These are phyloP conservation scores for Caenorhabditis sp. DNA, from an alignment of 2,888 invertebrate genomes.

Conservation along the genomic window DNA sequence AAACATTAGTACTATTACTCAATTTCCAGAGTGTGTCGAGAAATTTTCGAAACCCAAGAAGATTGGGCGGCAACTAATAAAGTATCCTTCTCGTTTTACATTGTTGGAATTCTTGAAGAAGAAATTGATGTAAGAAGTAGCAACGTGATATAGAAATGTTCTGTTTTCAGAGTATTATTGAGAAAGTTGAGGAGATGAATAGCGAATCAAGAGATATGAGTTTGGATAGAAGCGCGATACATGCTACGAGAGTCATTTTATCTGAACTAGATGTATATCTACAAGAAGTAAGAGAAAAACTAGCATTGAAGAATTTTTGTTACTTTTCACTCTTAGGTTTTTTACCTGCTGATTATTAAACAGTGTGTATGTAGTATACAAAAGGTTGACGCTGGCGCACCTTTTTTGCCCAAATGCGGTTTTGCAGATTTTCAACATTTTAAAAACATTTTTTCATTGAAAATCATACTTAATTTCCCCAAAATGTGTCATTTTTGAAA, in stretches of 20 bases:
- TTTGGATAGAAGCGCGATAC: conserved; percentile 41
- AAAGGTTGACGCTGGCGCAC: conserved; percentile 3
- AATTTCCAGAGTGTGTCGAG: conserved; percentile 26
- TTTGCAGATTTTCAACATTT: conserved; percentile 3
- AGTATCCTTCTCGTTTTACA: conserved; percentile 40
- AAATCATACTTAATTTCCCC: conserved; percentile 4
- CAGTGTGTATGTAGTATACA: too few relatives aligned
- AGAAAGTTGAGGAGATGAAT: conserved; percentile 43
- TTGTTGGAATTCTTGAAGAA: conserved; percentile 44
- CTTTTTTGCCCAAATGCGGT: conserved; percentile 4
- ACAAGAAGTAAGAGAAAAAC: conserved; percentile 44
- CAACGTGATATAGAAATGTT: too few relatives aligned
- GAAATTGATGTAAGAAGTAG: conserved; percentile 43
- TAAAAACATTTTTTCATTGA: conserved; percentile 4
- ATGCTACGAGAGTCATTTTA: conserved; percentile 35
- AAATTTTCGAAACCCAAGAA: conserved; percentile 39
- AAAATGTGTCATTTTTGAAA: conserved; percentile 2
- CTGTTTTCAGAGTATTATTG: conserved; percentile 31
- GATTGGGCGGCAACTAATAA: conserved; percentile 41
- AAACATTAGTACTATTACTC: background rate
- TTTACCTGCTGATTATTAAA: too few relatives aligned
- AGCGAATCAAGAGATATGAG: conserved; percentile 41
- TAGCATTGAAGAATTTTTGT: too few relatives aligned
- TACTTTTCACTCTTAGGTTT: too few relatives aligned
- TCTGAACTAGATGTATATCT: conserved; percentile 34